These are phyloP conservation scores for Thyatira batis DNA, from an alignment of 2,888 invertebrate genomes.

Conservation along the genomic window DNA sequence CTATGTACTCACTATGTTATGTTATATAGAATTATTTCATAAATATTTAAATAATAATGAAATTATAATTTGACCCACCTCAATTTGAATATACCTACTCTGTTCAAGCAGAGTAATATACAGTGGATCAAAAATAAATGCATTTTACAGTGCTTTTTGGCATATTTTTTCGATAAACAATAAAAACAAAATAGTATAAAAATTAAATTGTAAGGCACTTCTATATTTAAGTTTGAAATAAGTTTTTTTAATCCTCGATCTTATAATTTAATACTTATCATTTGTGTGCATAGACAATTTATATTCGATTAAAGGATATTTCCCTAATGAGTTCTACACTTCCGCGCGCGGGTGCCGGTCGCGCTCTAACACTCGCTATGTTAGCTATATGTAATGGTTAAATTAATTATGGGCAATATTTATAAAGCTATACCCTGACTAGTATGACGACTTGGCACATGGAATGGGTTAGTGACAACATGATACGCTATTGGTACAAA, in stretches of 20 bases:
- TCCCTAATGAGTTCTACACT: slow-evolving; percentile 43
- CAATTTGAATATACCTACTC: slow-evolving; percentile 38
- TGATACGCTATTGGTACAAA: slow-evolving; percentile 37
- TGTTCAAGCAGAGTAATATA: slow-evolving; percentile 48
- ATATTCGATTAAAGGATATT: slow-evolving; percentile 48
- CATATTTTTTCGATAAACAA: slow-evolving; percentile 40
- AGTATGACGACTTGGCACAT: slow-evolving; percentile 69
- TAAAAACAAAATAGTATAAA: slow-evolving; percentile 62
- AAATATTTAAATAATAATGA: slow-evolving; percentile 46
- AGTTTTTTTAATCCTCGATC: slow-evolving; percentile 55
- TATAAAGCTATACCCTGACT: slow-evolving; percentile 72
- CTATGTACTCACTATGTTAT: too few relatives aligned
- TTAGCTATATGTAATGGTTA: slow-evolving; percentile 40
- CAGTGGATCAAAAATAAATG: slow-evolving; percentile 68
- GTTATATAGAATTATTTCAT: slow-evolving; percentile 8
- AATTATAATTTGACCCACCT: slow-evolving; percentile 46
- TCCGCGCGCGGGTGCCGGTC: slow-evolving; percentile 8
- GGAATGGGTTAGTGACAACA: slow-evolving; percentile 67
- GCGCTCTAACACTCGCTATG: slow-evolving; percentile 35
- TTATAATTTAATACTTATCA: slow-evolving; percentile 56
- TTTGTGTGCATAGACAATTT: slow-evolving; percentile 47
- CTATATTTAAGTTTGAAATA: slow-evolving; percentile 73
- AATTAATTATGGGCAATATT: slow-evolving; percentile 45
- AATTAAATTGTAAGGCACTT: slow-evolving; percentile 81
- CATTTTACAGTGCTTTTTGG: slow-evolving; percentile 66